A percentile compares a stretch with the other conserved stretches of the same genome.
Conservation (phyloP, 2,888 invertebrate genomes). For the Lymantria monacha region DNA sequence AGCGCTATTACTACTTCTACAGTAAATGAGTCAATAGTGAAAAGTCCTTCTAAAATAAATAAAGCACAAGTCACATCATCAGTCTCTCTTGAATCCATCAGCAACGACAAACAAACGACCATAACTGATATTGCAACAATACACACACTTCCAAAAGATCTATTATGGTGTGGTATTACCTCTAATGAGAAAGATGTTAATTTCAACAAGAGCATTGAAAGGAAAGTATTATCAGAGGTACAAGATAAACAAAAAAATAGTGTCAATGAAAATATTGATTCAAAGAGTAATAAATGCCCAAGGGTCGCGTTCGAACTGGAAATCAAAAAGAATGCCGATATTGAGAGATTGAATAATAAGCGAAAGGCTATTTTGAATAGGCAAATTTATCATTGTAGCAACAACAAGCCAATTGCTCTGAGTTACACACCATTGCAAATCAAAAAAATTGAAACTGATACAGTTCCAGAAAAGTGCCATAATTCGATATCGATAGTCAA, state of each 20-base stretch:
- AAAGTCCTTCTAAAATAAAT: not conserved
- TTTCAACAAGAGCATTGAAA: constrained; percentile 34
- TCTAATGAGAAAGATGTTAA: constrained; percentile 20
- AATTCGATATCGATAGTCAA: not conserved
- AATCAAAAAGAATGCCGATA: constrained; percentile 24
- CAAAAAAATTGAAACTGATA: constrained; percentile 9
- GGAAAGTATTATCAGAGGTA: constrained; percentile 53
- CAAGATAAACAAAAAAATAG: constrained; percentile 44
- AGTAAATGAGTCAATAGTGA: not conserved
- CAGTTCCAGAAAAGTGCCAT: constrained; percentile 11
- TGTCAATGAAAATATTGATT: constrained; percentile 21
- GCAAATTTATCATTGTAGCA: constrained; percentile 40
- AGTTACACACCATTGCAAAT: constrained; percentile 43
- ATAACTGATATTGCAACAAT: not conserved
- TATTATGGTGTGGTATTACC: not conserved
- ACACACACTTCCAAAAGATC: not conserved
- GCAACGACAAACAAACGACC: not conserved
- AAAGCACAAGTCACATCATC: not conserved
- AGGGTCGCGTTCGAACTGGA: constrained; percentile 17
- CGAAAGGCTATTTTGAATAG: constrained; percentile 59
- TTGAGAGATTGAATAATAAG: constrained; percentile 54
- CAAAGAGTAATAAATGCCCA: constrained; percentile 21
- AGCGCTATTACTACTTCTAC: constrained; percentile 27
- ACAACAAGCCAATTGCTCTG: constrained; percentile 52
- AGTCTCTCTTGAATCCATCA: not conserved